Base-by-base conservation (phyloP, 2,888 invertebrate species). In the Scaeva pyrastri region DNA sequence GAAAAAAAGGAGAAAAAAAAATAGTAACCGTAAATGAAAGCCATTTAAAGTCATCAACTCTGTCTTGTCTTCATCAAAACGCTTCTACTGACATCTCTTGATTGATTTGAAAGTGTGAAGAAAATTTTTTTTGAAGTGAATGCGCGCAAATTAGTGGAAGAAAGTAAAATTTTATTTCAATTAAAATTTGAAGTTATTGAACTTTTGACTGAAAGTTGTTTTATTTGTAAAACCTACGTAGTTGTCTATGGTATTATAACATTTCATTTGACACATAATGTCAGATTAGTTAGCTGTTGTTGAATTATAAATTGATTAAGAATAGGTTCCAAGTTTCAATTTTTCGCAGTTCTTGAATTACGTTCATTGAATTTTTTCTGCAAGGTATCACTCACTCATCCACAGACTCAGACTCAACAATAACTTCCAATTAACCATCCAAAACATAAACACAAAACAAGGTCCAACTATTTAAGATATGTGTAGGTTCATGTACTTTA, bases 401-500 rank as follows among this genome's bases (percentile, higher is more conserved):
- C 73, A 66, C n/a, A n/a, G 14, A 6, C 41, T 74, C 11, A 31
- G 12, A 66, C 74, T 68, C 43, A 52, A 52, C 73, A 78, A 78
- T 83, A 78, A 73, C 73, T 43, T 73, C 78, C 60, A 83, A 83
- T 78, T 78, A 55, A 45, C 36, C 8, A 55, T 56, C 23, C 8
- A 55, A 77, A 70, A 64, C 43, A 55, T 21, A 14, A 68, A 68
- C 39, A 50, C 5, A 23, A 4, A 58, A 43, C 12, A 12, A 6
- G 50, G 68, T 52, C 39, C 6, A 68, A 68, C 39, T 23, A 68
- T 68, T 68, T n/a, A 50, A 68, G 52, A 52, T n/a, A 50, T 36
- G 19, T 21, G 1, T 16, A n/a, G n/a, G n/a, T 23, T 52, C 4
- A 21, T 2, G 14, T 23, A 26, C 26, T 8, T 7, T 23, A 41